These are phyloP conservation scores for Threskiornis aethiopicus DNA, from an alignment of 2,797 vertebrate species.

Conservation along the genomic window DNA sequence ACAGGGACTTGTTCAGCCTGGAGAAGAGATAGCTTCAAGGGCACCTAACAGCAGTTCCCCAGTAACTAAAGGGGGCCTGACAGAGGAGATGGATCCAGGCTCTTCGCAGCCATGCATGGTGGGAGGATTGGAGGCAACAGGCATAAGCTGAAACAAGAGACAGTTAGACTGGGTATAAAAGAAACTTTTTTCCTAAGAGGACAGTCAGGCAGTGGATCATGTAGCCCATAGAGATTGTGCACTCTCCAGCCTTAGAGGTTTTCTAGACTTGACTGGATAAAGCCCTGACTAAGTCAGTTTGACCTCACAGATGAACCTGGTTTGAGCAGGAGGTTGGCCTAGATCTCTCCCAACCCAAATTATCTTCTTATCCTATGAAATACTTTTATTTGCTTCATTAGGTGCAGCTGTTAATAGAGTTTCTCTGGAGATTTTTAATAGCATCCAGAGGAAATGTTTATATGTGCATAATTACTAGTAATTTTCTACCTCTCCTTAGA, in stretches of 20 bases:
- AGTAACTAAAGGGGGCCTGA: neutral
- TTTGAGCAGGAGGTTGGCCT: neutral
- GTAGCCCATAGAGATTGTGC: accelerated
- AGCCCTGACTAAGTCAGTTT: neutral
- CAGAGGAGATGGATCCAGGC: neutral
- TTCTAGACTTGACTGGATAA: neutral
- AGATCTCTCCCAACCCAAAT: neutral
- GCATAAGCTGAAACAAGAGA: neutral
- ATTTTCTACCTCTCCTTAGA: constrained; percentile 21
- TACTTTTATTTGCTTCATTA: neutral
- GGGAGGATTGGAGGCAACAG: neutral
- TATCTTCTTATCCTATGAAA: neutral
- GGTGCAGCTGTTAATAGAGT: neutral
- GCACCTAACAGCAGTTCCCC: neutral
- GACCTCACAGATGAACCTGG: neutral
- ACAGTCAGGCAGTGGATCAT: neutral
- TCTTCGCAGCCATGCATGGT: accelerated
- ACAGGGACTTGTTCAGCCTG: neutral
- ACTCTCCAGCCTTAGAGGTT: neutral
- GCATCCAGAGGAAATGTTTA: constrained; percentile 24
- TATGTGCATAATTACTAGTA: neutral
- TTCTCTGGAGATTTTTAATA: constrained; percentile 18
- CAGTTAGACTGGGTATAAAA: neutral
- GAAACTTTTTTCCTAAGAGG: neutral
- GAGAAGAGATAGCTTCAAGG: neutral